Evolutionary conservation across 2,888 invertebrate species (phyloP), one percentile per base, ranked within the genome.

Genomic region (Glyphotaelius pellucidus): DNA sequence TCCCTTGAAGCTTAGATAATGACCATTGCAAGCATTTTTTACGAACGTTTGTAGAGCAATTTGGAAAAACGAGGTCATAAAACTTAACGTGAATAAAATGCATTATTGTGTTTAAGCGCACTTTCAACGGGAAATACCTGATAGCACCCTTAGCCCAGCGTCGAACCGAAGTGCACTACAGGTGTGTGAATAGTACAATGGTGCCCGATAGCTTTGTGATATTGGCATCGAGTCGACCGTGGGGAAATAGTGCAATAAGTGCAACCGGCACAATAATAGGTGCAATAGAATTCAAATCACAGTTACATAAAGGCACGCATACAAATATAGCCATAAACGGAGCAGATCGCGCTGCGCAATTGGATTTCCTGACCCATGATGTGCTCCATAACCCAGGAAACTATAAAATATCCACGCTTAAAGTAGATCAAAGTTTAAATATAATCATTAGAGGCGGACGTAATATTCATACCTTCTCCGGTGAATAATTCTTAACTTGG

Each of bases 341-440:
- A 31, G 32, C 52, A 67, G 67, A 67, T 88, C 35, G 35, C 32
- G 30, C 25, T 35, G 86, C 79, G 88, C 31, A 79, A 88, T 38
- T 88, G 52, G 67, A 88, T 79, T 88, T n/a, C 79, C 19, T 67
- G 88, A 88, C 88, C 88, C 79, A 19, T 88, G 52, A 88, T 67
- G 30, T 31, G 32, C 52, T 31, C 0, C 30, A 30, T 88, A 38
- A 88, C 52, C 79, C 88, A 52, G 52, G 88, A 52, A 88, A 79
- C 31, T n/a, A 67, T 79, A 19, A 31, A 67, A 79, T 67, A 88
- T 42, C 30, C 86, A 86, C 38, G 25, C 30, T 38, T 86, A 42
- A 83, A 42, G 86, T 86, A 86, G 86, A 42, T 86, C 86, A 86
- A 86, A 42, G 86, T 30, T 86, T 86, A 42, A 86, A 38, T 38